Percentiles rank a stretch among this genome's conserved stretches.
These are phyloP conservation scores for Drosophila greeni DNA, from an alignment of 2,888 invertebrate genomes.

Conservation along the genomic window DNA sequence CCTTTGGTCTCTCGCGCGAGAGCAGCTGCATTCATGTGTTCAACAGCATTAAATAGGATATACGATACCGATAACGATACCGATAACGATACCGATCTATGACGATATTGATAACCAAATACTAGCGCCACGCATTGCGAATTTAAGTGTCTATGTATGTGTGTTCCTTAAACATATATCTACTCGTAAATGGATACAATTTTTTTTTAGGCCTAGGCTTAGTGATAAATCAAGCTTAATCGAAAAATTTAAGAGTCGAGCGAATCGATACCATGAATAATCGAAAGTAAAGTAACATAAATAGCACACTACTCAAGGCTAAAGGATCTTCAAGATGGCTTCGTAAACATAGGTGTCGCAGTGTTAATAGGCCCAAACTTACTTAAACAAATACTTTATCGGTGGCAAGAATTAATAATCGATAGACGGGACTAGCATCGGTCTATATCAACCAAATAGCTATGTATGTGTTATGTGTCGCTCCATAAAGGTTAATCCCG, in stretches of 20 bases:
- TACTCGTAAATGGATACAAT: slow-evolving; percentile 7
- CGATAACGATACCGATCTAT: not conserved
- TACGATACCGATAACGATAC: slow-evolving; percentile 1
- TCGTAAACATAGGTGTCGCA: slow-evolving; percentile 1
- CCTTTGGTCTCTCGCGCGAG: not conserved
- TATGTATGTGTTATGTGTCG: not conserved
- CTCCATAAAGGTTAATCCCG: not conserved
- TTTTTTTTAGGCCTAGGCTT: slow-evolving; percentile 32
- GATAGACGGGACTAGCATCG: not conserved
- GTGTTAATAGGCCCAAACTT: not conserved
- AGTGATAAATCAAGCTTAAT: slow-evolving; percentile 49
- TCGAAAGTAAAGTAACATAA: not conserved
- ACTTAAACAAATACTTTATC: not conserved
- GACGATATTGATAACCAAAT: slow-evolving; percentile 24
- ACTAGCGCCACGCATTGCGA: slow-evolving; percentile 31
- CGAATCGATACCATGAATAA: slow-evolving; percentile 46
- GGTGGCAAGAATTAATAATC: not conserved
- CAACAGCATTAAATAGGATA: slow-evolving; percentile 13
- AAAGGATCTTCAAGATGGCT: slow-evolving; percentile 19
- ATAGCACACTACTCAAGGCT: not conserved
- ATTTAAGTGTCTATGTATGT: slow-evolving; percentile 17
- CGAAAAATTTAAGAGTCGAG: slow-evolving; percentile 47
- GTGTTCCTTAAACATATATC: slow-evolving; percentile 24
- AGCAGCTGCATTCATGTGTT: slow-evolving; percentile 16
- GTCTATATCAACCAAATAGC: slow-evolving; percentile 3